Conservation (phyloP, 37 sponge, comb jelly and placozoan genomes). For the Diacarnus erythraeanus region DNA sequence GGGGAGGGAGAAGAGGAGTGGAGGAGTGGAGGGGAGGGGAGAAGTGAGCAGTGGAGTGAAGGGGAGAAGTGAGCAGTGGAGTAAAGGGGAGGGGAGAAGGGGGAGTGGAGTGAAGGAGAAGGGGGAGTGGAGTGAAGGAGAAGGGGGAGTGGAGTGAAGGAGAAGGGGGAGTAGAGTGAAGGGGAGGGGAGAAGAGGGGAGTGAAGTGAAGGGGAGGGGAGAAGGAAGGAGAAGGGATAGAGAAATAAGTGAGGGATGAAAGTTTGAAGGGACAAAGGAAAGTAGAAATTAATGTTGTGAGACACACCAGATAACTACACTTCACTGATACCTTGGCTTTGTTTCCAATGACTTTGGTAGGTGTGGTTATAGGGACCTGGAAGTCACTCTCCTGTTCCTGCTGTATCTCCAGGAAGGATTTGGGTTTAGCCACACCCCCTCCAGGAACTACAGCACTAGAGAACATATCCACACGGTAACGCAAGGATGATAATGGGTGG, state of each 20-base stretch:
- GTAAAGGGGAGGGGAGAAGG: neutral
- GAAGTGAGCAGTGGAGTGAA: neutral
- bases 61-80: neutral
- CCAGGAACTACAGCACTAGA: neutral
- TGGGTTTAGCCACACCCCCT: constrained; percentile 13
- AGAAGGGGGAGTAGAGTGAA: neutral
- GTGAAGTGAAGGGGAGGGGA: too few relatives aligned
- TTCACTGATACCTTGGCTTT: neutral
- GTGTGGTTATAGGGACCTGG: neutral
- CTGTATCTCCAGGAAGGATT: constrained; percentile 74
- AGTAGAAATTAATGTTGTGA: too few relatives aligned
- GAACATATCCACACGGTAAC: too few relatives aligned
- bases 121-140: neutral
- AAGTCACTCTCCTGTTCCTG: constrained; percentile 62
- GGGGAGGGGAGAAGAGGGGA: too few relatives aligned
- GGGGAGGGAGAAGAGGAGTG: neutral
- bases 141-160: neutral
- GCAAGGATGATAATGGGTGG: too few relatives aligned
- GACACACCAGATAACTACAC: neutral
- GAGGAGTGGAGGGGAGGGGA: neutral
- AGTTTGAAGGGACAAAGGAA: too few relatives aligned
- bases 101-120: neutral
- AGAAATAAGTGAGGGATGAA: too few relatives aligned
- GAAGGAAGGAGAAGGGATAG: too few relatives aligned
- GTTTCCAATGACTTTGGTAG: neutral